A percentile compares a stretch with the other conserved stretches of the same genome.
phyloP scores from a whole-genome alignment of 1,140 invertebrate genomes.

The Epicauta chinensis region DNA sequence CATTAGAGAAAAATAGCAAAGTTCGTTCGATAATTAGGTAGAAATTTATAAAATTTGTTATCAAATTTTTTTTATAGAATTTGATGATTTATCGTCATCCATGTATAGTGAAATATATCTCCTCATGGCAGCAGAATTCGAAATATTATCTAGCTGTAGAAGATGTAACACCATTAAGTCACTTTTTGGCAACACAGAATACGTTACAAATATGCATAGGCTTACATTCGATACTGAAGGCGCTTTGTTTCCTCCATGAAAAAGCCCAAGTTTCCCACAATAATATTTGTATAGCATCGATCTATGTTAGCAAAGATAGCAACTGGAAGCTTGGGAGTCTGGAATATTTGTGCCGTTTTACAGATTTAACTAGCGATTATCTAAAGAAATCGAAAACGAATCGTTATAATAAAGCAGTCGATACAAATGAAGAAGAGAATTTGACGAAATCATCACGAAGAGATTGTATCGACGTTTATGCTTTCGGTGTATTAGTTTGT shows the following conservation, averaged over 20 bases:
- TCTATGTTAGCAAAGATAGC: slow-evolving; percentile 74
- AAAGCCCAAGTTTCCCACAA: slow-evolving; percentile 72
- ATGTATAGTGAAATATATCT: slow-evolving; percentile 69
- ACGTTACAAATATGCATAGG: slow-evolving; percentile 73
- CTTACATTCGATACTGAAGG: slow-evolving; percentile 65
- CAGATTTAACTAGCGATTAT: slow-evolving; percentile 58
- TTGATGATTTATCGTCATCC: slow-evolving; percentile 75
- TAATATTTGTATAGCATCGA: slow-evolving; percentile 69
- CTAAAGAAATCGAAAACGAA: slow-evolving; percentile 61
- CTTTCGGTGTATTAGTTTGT: slow-evolving; percentile 71
- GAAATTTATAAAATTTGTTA: background rate
- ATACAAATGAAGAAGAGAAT: slow-evolving; percentile 59
- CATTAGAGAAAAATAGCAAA: slow-evolving; percentile 66
- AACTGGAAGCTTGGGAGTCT: slow-evolving; percentile 78
- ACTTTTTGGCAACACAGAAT: slow-evolving; percentile 56
- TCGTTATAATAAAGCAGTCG: slow-evolving; percentile 58
- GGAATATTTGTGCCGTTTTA: slow-evolving; percentile 67
- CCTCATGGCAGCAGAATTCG: slow-evolving; percentile 68
- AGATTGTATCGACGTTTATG: slow-evolving; percentile 67
- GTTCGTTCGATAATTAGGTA: slow-evolving; percentile 44
- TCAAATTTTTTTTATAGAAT: slow-evolving; percentile 55
- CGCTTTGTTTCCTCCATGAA: slow-evolving; percentile 72
- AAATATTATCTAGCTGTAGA: slow-evolving; percentile 71
- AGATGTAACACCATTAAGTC: slow-evolving; percentile 62
- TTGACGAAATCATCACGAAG: slow-evolving; percentile 44